Base-by-base conservation (phyloP, 1,140 invertebrate species). In the Danaus melanippus region DNA sequence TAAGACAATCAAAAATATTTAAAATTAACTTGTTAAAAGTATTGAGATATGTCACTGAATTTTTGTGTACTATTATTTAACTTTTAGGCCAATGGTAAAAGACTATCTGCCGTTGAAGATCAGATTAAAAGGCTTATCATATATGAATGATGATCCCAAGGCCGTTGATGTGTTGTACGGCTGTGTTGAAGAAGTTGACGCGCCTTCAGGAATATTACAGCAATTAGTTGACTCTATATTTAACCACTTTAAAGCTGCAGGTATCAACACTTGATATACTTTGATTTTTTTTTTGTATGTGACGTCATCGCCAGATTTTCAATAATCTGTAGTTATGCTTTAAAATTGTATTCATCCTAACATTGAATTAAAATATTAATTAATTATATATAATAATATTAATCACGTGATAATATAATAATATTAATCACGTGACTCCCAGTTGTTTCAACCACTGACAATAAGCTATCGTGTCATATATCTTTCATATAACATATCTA, bases 61-160 rank as follows among this genome's bases (percentile, higher is more conserved):
- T 32, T 32, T 7, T 7, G 21, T 32, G 21, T 1, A 32, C 21
- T 32, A 32, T 32, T 3, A 32, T 8, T 32, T 4, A 32, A 32
- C 51, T 39, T 75, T 17, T 59, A 85, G 82, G 63, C 80, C 82
- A 1, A 39, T 78, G 7, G 47, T 85, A 7, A 12, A 61, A 42
- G 60, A 70, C 8, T 65, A 76, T 54, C 57, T 73, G 39, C 79
- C 81, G 21, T 52, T 88, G 9, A 80, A 74, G 66, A 76, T 89
- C 32, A 69, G 79, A 58, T 50, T 89, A 8, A 78, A 76, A 61
- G 88, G 88, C n/a, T 48, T 89, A 40, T 79, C 81, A 1, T 89
- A 88, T 49, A 89, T 89, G 88, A 87, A 88, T 50, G 76, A 77
- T 44, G 87, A 89, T 53, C 78, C 83, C 11, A 75, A 73, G 42